phyloP scores from a whole-genome alignment of 2,113 vertebrate genomes.

The Tor tambroides region DNA sequence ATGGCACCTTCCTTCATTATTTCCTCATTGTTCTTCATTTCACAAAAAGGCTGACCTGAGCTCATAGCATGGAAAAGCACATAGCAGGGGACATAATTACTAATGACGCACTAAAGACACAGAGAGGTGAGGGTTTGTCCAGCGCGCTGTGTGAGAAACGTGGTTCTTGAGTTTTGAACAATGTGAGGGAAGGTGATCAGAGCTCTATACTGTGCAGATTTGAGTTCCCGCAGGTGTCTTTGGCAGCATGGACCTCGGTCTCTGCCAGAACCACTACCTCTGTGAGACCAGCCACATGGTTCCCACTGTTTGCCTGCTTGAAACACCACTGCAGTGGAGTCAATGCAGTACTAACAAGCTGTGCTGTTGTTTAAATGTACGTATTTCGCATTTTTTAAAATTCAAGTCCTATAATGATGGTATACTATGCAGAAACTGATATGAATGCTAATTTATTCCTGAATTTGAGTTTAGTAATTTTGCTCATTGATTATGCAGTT shows the following conservation, averaged over 20 bases:
- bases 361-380: background rate
- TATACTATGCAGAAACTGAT: background rate
- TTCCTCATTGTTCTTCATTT: slow-evolving; percentile 30
- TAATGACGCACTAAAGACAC: slow-evolving; percentile 50
- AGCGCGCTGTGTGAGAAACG: slow-evolving; percentile 36
- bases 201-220: slow-evolving; percentile 24
- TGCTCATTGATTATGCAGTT: slow-evolving; percentile 48
- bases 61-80: background rate
- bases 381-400: background rate
- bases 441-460: slow-evolving; percentile 14
- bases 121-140: slow-evolving; percentile 38
- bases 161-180: slow-evolving; percentile 41
- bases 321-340: background rate
- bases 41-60: slow-evolving; percentile 13
- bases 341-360: slow-evolving; percentile 16
- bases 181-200: slow-evolving; percentile 40
- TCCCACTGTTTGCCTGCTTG: slow-evolving; percentile 12
- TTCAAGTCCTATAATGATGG: background rate
- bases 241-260: slow-evolving; percentile 25
- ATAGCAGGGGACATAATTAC: slow-evolving; percentile 55
- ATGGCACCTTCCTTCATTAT: slow-evolving; percentile 46
- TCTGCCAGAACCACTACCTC: slow-evolving; percentile 46
- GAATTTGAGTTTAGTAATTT: slow-evolving; percentile 5
- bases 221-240: slow-evolving; percentile 32
- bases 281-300: slow-evolving; percentile 16